Conservation (phyloP, 2,888 invertebrate species). For the Dryocosmus kuriphilus region DNA sequence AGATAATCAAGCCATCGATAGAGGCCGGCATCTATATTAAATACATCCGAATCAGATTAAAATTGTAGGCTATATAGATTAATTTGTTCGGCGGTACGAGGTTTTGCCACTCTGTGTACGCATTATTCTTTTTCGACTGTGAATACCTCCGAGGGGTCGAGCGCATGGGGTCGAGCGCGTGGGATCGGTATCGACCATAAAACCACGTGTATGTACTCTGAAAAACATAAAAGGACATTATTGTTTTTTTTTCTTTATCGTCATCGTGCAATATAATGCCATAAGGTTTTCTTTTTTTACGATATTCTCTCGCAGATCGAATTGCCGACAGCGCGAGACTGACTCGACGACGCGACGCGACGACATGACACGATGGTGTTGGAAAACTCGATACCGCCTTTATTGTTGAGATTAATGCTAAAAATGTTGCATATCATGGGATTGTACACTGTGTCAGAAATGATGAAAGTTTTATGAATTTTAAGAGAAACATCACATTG, state of each 20-base stretch:
- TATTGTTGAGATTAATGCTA: conserved; percentile 11
- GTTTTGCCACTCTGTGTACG: background rate
- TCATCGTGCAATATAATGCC: conserved; percentile 23
- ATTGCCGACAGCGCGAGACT: conserved; percentile 31
- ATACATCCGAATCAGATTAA: background rate
- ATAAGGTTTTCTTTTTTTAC: conserved; percentile 34
- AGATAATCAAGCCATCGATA: too few relatives aligned
- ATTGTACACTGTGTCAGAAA: conserved; percentile 12
- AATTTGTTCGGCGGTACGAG: background rate
- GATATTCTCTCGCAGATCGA: conserved; percentile 18
- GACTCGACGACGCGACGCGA: conserved; percentile 28
- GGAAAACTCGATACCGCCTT: conserved; percentile 25
- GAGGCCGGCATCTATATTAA: too few relatives aligned
- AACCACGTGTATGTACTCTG: conserved; percentile 1
- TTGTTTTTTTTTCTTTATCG: conserved; percentile 15
- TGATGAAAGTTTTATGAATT: conserved; percentile 3
- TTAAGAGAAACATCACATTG: background rate
- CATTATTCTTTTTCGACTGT: background rate
- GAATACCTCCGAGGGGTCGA: background rate
- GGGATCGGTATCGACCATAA: background rate
- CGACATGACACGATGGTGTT: conserved; percentile 6
- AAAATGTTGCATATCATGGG: background rate
- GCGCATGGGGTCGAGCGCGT: too few relatives aligned
- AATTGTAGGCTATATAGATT: background rate
- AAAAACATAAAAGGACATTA: background rate